A percentile compares a stretch with the other conserved stretches of the same genome.
phyloP scores from a whole-genome alignment of 2,888 invertebrate genomes.

The Gastracanthus pulcherrimus region DNA sequence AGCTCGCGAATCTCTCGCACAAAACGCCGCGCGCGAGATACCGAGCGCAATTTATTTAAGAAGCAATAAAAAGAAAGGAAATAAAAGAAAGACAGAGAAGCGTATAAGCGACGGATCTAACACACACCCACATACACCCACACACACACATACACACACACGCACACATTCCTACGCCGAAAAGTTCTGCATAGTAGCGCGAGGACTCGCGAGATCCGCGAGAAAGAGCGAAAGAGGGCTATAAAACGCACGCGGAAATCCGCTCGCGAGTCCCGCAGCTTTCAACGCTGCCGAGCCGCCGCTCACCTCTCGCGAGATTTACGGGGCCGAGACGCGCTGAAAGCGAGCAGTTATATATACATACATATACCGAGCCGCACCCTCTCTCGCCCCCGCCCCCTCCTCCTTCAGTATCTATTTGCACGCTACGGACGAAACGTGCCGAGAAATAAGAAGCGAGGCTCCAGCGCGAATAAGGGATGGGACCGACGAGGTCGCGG shows the following conservation, averaged over 20 bases:
- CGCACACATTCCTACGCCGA: too few species aligned
- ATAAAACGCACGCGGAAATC: conserved; percentile 52
- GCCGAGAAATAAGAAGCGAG: conserved; percentile 52
- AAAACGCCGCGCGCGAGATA: neutral
- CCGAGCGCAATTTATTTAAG: conserved; percentile 44
- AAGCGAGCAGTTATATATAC: neutral
- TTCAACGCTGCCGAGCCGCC: neutral
- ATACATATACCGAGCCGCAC: neutral
- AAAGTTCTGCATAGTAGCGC: too few species aligned
- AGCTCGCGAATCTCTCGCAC: neutral
- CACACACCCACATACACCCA: too few species aligned
- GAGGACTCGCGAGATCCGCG: neutral
- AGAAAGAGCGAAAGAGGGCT: conserved; percentile 1
- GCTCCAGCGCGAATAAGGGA: conserved; percentile 24
- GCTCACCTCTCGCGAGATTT: conserved; percentile 28
- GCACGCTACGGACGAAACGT: conserved; percentile 51
- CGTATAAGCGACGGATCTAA: too few species aligned
- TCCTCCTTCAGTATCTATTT: conserved; percentile 43
- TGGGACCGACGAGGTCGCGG: neutral
- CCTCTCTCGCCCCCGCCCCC: neutral
- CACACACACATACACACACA: too few species aligned
- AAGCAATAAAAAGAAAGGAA: conserved; percentile 24
- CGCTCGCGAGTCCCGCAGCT: conserved; percentile 16
- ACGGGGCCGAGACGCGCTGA: neutral
- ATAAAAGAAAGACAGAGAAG: conserved; percentile 6